A percentile compares a stretch with the other conserved stretches of the same genome.
Evolutionary conservation across 2,797 vertebrate species (phyloP).

Genomic region (Anabas testudineus): DNA sequence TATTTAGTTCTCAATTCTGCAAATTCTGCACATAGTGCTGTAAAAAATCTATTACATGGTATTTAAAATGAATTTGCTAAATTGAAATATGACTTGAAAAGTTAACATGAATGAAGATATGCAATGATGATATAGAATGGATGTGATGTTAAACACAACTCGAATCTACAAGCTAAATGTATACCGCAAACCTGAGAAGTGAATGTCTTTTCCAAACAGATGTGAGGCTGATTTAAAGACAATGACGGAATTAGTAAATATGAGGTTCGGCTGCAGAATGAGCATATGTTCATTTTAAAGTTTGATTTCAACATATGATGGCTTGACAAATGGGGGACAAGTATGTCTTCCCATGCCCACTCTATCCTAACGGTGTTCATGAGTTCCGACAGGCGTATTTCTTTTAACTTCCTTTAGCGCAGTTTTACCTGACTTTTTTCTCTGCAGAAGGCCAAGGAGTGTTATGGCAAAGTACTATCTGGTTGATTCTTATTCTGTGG

Average conservation of each 20-base stretch:
- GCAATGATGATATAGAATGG: neutral
- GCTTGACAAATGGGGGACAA: constrained; percentile 23
- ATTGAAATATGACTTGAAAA: neutral
- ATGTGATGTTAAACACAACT: neutral
- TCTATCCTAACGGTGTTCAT: neutral
- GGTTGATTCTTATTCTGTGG: constrained; percentile 84
- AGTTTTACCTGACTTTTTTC: constrained; percentile 62
- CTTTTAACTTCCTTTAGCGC: constrained; percentile 7
- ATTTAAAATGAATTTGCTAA: neutral
- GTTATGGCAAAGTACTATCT: constrained; percentile 73
- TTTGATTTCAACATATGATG: constrained; percentile 20
- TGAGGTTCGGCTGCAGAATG: constrained; percentile 11
- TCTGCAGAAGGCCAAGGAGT: constrained; percentile 63
- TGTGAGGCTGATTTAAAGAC: constrained; percentile 21
- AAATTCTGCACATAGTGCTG: neutral
- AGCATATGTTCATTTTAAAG: constrained; percentile 36
- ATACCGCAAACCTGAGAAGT: neutral
- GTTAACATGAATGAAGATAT: too few relatives aligned
- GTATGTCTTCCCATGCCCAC: neutral
- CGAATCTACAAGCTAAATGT: constrained; percentile 13
- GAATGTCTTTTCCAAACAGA: constrained; percentile 17
- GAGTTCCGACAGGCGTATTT: constrained; percentile 5
- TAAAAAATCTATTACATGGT: neutral
- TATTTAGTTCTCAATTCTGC: neutral
- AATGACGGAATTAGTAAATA: constrained; percentile 31